Evolutionary conservation across 2,888 invertebrate species (phyloP).

Genomic region (Eristalis tenax): DNA sequence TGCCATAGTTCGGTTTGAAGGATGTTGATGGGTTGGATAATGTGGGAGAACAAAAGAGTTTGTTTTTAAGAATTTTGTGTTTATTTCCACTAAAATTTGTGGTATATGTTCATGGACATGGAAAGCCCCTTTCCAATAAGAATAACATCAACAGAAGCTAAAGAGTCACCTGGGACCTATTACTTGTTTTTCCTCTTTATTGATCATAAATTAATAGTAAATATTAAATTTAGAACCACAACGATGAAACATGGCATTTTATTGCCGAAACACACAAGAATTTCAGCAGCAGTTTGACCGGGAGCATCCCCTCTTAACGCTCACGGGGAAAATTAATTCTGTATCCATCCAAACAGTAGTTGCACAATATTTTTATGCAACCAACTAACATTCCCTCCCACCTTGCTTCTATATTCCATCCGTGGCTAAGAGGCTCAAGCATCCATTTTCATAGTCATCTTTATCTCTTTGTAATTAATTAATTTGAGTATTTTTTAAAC

Average conservation of each 20-base stretch:
- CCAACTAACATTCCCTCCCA: background rate
- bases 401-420: background rate
- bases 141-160: too few relatives aligned
- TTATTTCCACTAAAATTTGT: too few relatives aligned
- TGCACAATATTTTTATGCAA: background rate
- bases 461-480: background rate
- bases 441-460: background rate
- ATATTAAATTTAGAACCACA: background rate
- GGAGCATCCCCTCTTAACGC: too few relatives aligned
- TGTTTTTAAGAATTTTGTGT: too few relatives aligned
- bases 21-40: too few relatives aligned
- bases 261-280: background rate
- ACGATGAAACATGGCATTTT: background rate
- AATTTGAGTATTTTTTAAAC: background rate
- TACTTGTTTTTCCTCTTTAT: background rate
- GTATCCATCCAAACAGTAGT: too few relatives aligned
- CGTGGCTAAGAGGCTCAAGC: background rate
- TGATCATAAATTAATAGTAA: background rate
- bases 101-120: too few relatives aligned
- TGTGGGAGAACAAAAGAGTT: too few relatives aligned
- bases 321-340: too few relatives aligned
- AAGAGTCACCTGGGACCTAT: background rate
- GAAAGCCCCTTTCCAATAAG: too few relatives aligned
- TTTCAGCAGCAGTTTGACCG: too few relatives aligned
- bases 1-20: too few relatives aligned